Conservation (phyloP, 2,113 vertebrate species). For the Periophthalmodon schlosseri region DNA sequence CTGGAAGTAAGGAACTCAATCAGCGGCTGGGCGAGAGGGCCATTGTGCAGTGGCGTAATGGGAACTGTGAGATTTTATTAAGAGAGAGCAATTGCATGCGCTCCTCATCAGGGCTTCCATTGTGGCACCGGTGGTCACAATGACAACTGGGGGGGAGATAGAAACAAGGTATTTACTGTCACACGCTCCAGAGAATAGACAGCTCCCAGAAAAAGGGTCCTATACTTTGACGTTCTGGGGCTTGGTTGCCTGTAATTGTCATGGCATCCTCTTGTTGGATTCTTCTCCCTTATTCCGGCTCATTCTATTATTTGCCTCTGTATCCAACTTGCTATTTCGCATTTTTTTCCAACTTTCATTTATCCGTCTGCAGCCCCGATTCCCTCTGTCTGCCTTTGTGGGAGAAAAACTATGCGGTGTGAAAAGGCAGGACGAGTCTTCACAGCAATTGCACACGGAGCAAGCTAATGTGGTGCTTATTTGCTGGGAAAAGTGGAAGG, state of each 20-base stretch:
- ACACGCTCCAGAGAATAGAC: constrained; percentile 68
- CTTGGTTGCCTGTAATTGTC: constrained; percentile 67
- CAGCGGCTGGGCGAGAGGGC: constrained; percentile 69
- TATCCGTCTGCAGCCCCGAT: constrained; percentile 16
- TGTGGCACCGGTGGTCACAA: constrained; percentile 74
- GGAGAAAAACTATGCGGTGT: constrained; percentile 9
- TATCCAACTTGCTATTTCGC: constrained; percentile 27
- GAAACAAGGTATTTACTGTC: constrained; percentile 78
- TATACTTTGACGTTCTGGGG: constrained; percentile 54
- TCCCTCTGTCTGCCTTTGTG: constrained; percentile 17
- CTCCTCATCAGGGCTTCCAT: constrained; percentile 78
- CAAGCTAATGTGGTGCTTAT: constrained; percentile 27
- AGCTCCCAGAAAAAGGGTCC: constrained; percentile 64
- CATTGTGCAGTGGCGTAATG: constrained; percentile 78
- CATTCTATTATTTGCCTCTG: constrained; percentile 44
- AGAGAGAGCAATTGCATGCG: constrained; percentile 81
- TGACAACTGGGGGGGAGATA: constrained; percentile 64
- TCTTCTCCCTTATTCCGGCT: constrained; percentile 41
- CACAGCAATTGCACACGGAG: constrained; percentile 29
- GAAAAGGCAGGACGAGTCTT: constrained; percentile 28
- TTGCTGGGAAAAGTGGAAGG: constrained; percentile 35
- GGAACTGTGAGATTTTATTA: constrained; percentile 84
- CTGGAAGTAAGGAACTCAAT: constrained; percentile 77
- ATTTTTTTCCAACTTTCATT: constrained; percentile 39
- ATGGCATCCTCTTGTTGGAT: constrained; percentile 63